Evolutionary conservation across 64 coral and sea anemone genomes (phyloP).

Genomic region (Exaiptasia diaphana): DNA sequence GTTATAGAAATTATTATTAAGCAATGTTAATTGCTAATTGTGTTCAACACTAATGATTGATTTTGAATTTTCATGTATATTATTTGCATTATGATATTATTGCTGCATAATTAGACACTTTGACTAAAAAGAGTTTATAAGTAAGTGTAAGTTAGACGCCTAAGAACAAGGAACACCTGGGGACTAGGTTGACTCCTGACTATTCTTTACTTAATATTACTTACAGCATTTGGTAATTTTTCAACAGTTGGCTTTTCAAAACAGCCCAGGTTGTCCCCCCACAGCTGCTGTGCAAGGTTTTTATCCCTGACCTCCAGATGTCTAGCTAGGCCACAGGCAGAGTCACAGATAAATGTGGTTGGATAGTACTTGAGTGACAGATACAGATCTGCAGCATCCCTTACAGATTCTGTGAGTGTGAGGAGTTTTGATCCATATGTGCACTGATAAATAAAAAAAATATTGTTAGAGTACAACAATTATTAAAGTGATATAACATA

Average conservation of each 20-base stretch:
- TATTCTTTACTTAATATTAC: not conserved
- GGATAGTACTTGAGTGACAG: not conserved
- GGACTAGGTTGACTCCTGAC: not conserved
- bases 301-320: not conserved
- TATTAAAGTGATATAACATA: too few species aligned
- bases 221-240: not conserved
- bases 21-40: too few species aligned
- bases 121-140: not conserved
- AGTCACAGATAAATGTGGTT: constrained; percentile 4
- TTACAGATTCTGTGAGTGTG: constrained; percentile 1
- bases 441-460: not conserved
- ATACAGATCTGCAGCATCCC: constrained; percentile 10
- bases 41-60: too few species aligned
- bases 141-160: not conserved
- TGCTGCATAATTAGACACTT: too few species aligned
- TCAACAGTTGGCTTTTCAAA: constrained; percentile 2
- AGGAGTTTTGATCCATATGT: constrained; percentile 8
- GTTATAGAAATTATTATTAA: too few species aligned
- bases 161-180: not conserved
- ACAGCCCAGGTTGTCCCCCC: constrained; percentile 1
- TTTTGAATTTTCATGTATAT: too few species aligned
- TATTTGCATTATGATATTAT: too few species aligned
- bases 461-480: too few species aligned
- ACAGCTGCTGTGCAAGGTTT: not conserved
- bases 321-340: not conserved